Percentiles rank a stretch among this genome's conserved stretches.
These are phyloP conservation scores for Vanacampus margaritifer DNA, from an alignment of 2,113 vertebrate genomes.

Conservation along the genomic window DNA sequence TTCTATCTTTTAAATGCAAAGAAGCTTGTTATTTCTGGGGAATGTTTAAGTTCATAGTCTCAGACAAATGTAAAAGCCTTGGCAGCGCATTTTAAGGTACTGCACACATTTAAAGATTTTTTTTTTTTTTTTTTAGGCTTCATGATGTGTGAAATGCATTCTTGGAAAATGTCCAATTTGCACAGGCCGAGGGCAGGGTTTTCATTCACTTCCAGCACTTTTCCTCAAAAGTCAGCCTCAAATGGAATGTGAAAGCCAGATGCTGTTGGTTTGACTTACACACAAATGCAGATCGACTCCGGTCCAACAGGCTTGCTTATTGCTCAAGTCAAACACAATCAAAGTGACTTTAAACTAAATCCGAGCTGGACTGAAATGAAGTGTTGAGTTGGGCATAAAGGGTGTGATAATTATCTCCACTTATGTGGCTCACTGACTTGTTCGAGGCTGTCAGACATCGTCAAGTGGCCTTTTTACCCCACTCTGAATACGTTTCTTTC, in stretches of 20 bases:
- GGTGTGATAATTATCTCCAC: conserved; percentile 67
- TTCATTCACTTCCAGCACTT: conserved; percentile 73
- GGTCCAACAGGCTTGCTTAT: conserved; percentile 59
- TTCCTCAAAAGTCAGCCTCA: conserved; percentile 62
- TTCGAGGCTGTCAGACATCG: conserved; percentile 42
- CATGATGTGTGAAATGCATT: conserved; percentile 69
- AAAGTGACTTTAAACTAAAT: conserved; percentile 66
- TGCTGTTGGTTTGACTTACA: conserved; percentile 65
- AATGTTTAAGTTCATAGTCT: conserved; percentile 42
- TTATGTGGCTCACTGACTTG: conserved; percentile 49
- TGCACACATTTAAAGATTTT: conserved; percentile 62
- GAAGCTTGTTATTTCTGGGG: conserved; percentile 67
- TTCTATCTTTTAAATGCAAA: conserved; percentile 69
- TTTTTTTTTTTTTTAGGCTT: conserved; percentile 49
- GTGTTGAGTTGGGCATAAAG: conserved; percentile 60
- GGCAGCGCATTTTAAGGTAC: conserved; percentile 61
- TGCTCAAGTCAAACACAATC: conserved; percentile 74
- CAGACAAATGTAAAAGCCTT: conserved; percentile 51
- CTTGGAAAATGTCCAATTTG: conserved; percentile 69
- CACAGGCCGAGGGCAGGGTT: conserved; percentile 50
- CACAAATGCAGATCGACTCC: conserved; percentile 51
- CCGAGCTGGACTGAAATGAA: conserved; percentile 57
- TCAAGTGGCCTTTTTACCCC: conserved; percentile 26
- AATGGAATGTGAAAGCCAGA: conserved; percentile 75
- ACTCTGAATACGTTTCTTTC: conserved; percentile 24